A percentile compares a stretch with the other conserved stretches of the same genome.
Conservation (phyloP, 1,140 invertebrate genomes). For the Helicoverpa zea region DNA sequence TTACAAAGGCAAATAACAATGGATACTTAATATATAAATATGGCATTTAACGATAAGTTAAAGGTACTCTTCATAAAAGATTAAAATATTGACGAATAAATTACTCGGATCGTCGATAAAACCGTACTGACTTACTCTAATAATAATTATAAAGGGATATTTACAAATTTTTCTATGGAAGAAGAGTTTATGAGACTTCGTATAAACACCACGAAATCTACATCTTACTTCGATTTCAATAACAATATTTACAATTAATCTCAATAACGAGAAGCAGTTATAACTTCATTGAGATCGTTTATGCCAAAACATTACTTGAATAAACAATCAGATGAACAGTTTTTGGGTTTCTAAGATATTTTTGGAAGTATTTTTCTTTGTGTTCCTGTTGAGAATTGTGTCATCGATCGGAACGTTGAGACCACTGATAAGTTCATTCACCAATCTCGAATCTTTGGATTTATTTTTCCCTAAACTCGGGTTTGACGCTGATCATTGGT, state of each 20-base stretch:
- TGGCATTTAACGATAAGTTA: slow-evolving; percentile 84
- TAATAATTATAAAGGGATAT: slow-evolving; percentile 81
- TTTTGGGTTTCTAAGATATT: slow-evolving; percentile 63
- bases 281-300: slow-evolving; percentile 79
- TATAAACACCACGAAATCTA: slow-evolving; percentile 71
- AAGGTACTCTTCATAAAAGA: slow-evolving; percentile 82
- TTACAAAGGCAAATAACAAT: slow-evolving; percentile 65
- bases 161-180: slow-evolving; percentile 87
- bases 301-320: slow-evolving; percentile 67
- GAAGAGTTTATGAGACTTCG: slow-evolving; percentile 78
- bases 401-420: slow-evolving; percentile 39
- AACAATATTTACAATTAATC: slow-evolving; percentile 85
- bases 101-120: slow-evolving; percentile 82
- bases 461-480: slow-evolving; percentile 84
- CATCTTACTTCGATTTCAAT: slow-evolving; percentile 72
- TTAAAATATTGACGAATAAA: slow-evolving; percentile 84
- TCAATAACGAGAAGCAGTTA: slow-evolving; percentile 69
- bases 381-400: slow-evolving; percentile 35
- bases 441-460: slow-evolving; percentile 64
- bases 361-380: slow-evolving; percentile 40
- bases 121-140: slow-evolving; percentile 74
- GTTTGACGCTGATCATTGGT: slow-evolving; percentile 86
- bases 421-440: slow-evolving; percentile 48
- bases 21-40: slow-evolving; percentile 82
- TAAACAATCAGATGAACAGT: slow-evolving; percentile 72